Evolutionary conservation across 1,140 invertebrate genomes (phyloP).

Genomic region (Dendroctonus ponderosae): DNA sequence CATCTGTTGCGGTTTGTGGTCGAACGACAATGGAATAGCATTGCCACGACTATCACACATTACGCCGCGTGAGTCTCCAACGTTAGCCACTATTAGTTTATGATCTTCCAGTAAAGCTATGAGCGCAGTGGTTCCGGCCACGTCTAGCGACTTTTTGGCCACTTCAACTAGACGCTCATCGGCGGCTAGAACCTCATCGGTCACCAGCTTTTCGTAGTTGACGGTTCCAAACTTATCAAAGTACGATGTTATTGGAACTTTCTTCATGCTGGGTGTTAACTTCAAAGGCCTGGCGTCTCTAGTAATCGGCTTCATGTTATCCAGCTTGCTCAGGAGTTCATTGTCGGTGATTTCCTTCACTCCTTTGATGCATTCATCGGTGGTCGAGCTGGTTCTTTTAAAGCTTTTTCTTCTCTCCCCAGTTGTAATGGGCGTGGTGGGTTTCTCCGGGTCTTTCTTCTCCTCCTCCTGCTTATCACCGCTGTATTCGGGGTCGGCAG

Average conservation of each 20-base stretch:
- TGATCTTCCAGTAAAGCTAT: slow-evolving; percentile 82
- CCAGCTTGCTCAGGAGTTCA: slow-evolving; percentile 63
- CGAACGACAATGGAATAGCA: slow-evolving; percentile 89
- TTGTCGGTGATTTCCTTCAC: slow-evolving; percentile 66
- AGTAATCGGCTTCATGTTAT: slow-evolving; percentile 62
- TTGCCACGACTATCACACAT: slow-evolving; percentile 89
- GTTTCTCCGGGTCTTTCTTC: slow-evolving; percentile 51
- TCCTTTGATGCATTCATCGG: slow-evolving; percentile 56
- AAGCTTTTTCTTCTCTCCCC: slow-evolving; percentile 64
- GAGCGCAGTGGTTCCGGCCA: slow-evolving; percentile 91
- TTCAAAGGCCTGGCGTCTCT: slow-evolving; percentile 55
- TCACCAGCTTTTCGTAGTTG: slow-evolving; percentile 77
- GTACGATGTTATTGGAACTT: slow-evolving; percentile 44
- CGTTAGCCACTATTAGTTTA: slow-evolving; percentile 88
- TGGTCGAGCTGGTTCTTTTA: slow-evolving; percentile 62
- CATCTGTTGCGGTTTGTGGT: slow-evolving; percentile 92
- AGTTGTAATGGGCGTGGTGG: slow-evolving; percentile 38
- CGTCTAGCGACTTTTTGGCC: slow-evolving; percentile 79
- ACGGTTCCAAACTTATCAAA: slow-evolving; percentile 68
- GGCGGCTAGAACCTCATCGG: slow-evolving; percentile 79
- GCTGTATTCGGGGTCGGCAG: slow-evolving; percentile 49
- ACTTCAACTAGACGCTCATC: slow-evolving; percentile 76
- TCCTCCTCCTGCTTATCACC: slow-evolving; percentile 49
- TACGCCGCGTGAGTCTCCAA: slow-evolving; percentile 92
- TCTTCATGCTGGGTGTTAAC: slow-evolving; percentile 41